Base-by-base conservation (phyloP, 2,888 invertebrate species). In the Hypomecis punctinalis region DNA sequence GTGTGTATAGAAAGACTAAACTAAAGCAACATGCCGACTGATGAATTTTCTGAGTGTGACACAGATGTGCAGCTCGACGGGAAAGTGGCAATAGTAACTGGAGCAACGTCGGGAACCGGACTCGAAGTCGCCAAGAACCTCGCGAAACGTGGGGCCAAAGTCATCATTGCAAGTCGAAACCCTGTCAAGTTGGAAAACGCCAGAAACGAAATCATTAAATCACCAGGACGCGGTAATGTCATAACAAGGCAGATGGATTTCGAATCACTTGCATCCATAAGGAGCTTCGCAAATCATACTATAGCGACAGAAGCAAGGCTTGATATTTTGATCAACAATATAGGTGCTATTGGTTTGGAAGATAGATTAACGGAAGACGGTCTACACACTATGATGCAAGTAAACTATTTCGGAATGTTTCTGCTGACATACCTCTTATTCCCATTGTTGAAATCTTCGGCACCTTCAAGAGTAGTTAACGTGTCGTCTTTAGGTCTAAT, bases 371-470 rank as follows among this genome's bases (percentile, higher is more conserved):
- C 95, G 0, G 88, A 93, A 71, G 95, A 96, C 70, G 94, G 94
- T 4, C 86, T 96, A 37, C 94, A 96, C 62, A 72, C 89, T 6
- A 94, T 93, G 71, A 94, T 95, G 93, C 95, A 95, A 71, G 93
- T 95, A 10, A 90, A 91, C 63, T 89, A 88, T 60, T 89, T 86
- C 55, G 89, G 88, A 1, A 68, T 83, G 0, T 90, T 89, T 55
- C 75, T 91, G 0, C 68, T 90, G 2, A 88, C 90, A 0, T 88
- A 78, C 57, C 78, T 91, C 0, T 64, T 91, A 10, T 85, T 87
- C 13, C 89, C 90, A 0, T 63, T 85, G 4, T 53, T 90, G 10
- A 85, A 73, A 63, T 57, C 70, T 1, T 88, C 89, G 47, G 85
- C 86, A 0, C 90, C 89, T 0, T 87, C 89, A 47, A 79, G 89